A percentile compares a stretch with the other conserved stretches of the same genome.
Evolutionary conservation across 2,888 invertebrate species (phyloP).

Genomic region (Siphlonurus alternatus): DNA sequence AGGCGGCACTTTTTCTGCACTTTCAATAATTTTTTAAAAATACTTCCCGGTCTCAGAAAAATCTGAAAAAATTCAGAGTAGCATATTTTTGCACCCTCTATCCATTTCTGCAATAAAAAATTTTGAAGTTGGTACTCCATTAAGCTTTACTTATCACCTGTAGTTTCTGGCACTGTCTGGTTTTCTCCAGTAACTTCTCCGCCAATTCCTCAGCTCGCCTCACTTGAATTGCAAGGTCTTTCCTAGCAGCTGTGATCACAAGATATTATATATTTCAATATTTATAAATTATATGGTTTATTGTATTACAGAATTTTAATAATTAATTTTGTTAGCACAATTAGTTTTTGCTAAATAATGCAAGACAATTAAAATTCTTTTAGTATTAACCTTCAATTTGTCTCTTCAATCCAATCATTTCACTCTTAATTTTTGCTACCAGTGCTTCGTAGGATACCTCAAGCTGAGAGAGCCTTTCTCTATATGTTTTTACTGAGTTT

Average conservation of each 20-base stretch:
- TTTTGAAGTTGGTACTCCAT: too few relatives aligned
- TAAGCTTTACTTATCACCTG: slow-evolving; percentile 15
- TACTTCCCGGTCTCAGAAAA: too few relatives aligned
- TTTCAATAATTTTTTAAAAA: too few relatives aligned
- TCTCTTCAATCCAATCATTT: slow-evolving; percentile 12
- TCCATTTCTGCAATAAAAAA: too few relatives aligned
- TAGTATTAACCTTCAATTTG: slow-evolving; percentile 13
- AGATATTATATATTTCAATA: neutral
- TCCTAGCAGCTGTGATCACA: slow-evolving; percentile 15
- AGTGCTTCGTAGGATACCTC: slow-evolving; percentile 12
- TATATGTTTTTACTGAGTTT: slow-evolving; percentile 8
- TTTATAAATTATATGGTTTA: neutral
- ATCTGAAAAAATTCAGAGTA: too few relatives aligned
- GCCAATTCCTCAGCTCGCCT: slow-evolving; percentile 16
- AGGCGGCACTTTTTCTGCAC: too few relatives aligned
- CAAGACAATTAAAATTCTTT: neutral
- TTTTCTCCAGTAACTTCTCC: slow-evolving; percentile 16
- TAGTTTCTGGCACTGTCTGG: slow-evolving; percentile 15
- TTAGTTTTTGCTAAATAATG: slow-evolving; percentile 3
- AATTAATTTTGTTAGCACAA: neutral
- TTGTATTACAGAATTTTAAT: neutral
- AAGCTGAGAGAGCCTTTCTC: slow-evolving; percentile 10
- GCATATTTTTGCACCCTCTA: too few relatives aligned
- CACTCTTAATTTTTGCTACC: slow-evolving; percentile 13
- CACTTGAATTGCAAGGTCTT: slow-evolving; percentile 17